Evolutionary conservation across 2,888 invertebrate species (phyloP), one percentile per base, ranked within the genome.

Genomic region (Ichneumoninae sp.): DNA sequence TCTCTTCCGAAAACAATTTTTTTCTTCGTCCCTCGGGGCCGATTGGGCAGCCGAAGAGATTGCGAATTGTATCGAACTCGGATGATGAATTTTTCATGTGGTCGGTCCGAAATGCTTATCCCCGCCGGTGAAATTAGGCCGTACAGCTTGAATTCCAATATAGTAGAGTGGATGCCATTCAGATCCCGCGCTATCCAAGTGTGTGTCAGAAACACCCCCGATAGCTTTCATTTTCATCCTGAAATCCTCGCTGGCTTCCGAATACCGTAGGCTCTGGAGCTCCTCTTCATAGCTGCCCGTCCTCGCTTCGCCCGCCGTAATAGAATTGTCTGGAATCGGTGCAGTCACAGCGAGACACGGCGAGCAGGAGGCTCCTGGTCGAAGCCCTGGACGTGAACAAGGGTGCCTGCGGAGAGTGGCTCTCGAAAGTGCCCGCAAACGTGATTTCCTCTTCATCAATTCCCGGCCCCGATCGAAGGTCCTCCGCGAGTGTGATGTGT

Each of bases 391-490:
- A 52, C 60, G 54, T 76, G 76, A 52, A 81, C 74, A 63, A n/a
- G 76, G 52, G 40, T 40, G 54, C 52, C 63, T 33, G 60, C 40
- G 30, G 54, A 50, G 68, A 69, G 60, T 36, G 50, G 52, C 77
- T 77, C 76, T 63, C 44, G 76, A 83, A 73, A 83, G 83, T 83
- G 81, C 76, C 63, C 76, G 44, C 76, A 83, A 83, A 83, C 81
- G 81, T 77, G 83, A 83, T 83, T 83, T 83, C 83, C 81, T 81
- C 77, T 81, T 77, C 81, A 83, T 83, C 77, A 81, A 83, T 66
- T 57, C 82, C 22, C 66, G 71, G 36, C 76, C 36, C 47, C 66
- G 75, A 80, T 83, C 80, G 80, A 80, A 70, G 65, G 57, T 57
- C 50, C 73, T 79, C 75, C 54, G 10, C n/a, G 63, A 33, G 7